Evolutionary conservation across 2,888 invertebrate species (phyloP), one percentile per base, ranked within the genome.

Genomic region (Acronicta aceris): DNA sequence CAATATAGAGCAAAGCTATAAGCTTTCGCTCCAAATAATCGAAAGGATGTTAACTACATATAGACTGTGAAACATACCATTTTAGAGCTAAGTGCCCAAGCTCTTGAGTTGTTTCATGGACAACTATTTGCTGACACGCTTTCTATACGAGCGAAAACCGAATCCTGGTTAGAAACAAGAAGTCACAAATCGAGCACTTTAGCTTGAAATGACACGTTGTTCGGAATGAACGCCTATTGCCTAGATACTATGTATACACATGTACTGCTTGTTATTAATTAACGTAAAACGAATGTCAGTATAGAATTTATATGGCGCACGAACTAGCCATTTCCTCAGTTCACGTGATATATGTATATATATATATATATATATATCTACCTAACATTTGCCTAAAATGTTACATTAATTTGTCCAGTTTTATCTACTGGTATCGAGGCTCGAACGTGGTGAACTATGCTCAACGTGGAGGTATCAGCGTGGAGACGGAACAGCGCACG

Each of bases 381-480:
- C 21, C 21, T 21, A 21, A 21, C 3, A 30, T 7, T 9, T 30
- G 30, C 1, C 9, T 30, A 8, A 33, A 33, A 33, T 1, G 10
- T 16, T 16, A 9, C 15, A 13, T 33, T 13, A 17, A 58, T 64
- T 16, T 64, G 9, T 54, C 42, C 83, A 95, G 95, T 74, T 97
- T 97, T 78, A 97, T 98, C 83, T 96, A 97, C 81, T 98, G 98
- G 98, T 97, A 97, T 92, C 98, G 98, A 82, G 98, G 97, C 45
- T 95, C 96, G 17, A 95, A 97, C 76, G 96, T 98, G 77, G 97
- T 98, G 72, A 98, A 98, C 94, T 98, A 98, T 91, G 97, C 97
- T 25, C 97, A 96, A 67, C 96, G 98, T 59, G 98, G 97, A 54
- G 98, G 98, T 52, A 98, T 98, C 85, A 97, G 97, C 85, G 96